Evolutionary conservation across 2,113 vertebrate genomes (phyloP), one percentile per base, ranked within the genome.

Genomic region (Athene noctua): DNA sequence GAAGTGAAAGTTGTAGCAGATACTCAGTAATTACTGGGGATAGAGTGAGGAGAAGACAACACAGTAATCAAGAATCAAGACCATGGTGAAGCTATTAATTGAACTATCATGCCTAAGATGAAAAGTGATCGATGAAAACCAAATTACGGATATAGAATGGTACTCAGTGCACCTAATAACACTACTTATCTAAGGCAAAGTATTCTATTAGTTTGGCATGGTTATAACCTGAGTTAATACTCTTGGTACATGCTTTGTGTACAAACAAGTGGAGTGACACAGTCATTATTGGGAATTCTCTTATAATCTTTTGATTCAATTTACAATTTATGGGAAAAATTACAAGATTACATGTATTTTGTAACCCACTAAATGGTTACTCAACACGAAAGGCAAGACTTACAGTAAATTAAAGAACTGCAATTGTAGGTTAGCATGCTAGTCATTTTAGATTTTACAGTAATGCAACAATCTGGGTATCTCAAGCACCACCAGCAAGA

Each of bases 401-500:
- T 59, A 67, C 1, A 63, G 38, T 51, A 81, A 89, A 78, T 62
- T 49, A 83, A 92, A 47, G 30, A 94, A 81, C 51, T 93, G 92
- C 65, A 97, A 26, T 63, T 90, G 90, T 10, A 88, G 26, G 58
- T 90, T 92, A 81, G 67, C 93, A 97, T 87, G 97, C 91, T 90
- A 86, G 80, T 96, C 80, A 93, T 73, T 97, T 93, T 29, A 97
- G 89, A 93, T 96, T 97, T 98, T 97, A 97, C 46, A 97, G 67
- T 70, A 97, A 96, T 44, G 27, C 42, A 78, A 96, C 29, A 77
- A 77, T 94, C 86, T 90, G 67, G 59, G 5, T 63, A 94, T 70
- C 75, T 92, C 59, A 75, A 86, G 63, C 63, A 91, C 82, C 74
- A 92, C 26, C 55, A 87, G 18, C 65, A 58, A 46, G 44, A 58